phyloP scores from a whole-genome alignment of 2,113 vertebrate species.

The Perca flavescens region DNA sequence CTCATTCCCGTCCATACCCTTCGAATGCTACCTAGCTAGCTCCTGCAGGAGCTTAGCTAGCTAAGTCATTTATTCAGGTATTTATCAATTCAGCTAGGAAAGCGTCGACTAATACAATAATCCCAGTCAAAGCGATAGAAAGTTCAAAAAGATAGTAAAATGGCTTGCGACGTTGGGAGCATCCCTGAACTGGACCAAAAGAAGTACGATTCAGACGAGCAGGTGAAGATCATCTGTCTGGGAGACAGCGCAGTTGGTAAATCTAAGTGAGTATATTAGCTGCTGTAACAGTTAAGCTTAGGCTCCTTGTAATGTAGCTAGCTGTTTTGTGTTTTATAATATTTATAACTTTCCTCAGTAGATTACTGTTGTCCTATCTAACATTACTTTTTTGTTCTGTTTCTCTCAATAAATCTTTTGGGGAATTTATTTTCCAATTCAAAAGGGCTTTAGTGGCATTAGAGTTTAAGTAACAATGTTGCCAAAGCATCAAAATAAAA shows the following conservation, averaged over 20 bases:
- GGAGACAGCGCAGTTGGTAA: conserved; percentile 98
- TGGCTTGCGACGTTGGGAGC: conserved; percentile 79
- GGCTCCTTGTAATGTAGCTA: too few relatives aligned
- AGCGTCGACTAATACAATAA: background rate
- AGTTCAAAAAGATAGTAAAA: conserved; percentile 29
- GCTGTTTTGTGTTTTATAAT: background rate
- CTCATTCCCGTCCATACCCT: background rate
- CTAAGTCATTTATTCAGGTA: background rate
- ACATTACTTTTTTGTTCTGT: background rate
- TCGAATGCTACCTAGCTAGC: conserved; percentile 14
- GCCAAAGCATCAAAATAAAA: too few relatives aligned
- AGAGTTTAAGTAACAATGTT: too few relatives aligned
- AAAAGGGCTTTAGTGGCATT: too few relatives aligned
- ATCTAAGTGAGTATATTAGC: conserved; percentile 89
- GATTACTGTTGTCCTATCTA: background rate
- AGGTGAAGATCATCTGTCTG: conserved; percentile 96
- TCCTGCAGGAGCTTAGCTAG: background rate
- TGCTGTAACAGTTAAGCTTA: background rate
- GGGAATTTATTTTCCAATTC: too few relatives aligned
- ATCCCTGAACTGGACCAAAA: conserved; percentile 85
- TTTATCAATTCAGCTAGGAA: background rate
- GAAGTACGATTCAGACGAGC: conserved; percentile 89
- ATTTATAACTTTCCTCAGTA: background rate
- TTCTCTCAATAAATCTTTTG: too few relatives aligned
- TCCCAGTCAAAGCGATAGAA: background rate